Conservation (phyloP, 2,113 vertebrate species). For the Cephalopholis sonnerati region DNA sequence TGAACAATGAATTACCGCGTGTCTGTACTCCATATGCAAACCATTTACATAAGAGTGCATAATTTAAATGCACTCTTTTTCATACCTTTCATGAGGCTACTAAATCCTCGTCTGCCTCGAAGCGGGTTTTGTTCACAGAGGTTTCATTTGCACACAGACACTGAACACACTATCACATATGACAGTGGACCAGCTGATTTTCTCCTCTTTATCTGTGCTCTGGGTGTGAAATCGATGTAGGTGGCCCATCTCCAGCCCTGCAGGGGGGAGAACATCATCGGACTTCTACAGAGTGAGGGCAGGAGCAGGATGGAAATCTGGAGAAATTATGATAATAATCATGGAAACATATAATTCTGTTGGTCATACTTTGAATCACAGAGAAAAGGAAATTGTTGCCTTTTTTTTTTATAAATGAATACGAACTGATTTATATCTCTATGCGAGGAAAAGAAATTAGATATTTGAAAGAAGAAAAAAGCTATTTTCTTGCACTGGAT, state of each 20-base stretch:
- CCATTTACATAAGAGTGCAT: conserved; percentile 71
- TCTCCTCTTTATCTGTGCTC: conserved; percentile 51
- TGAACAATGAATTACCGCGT: conserved; percentile 62
- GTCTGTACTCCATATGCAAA: conserved; percentile 69
- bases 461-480: conserved; percentile 4
- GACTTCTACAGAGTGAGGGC: conserved; percentile 20
- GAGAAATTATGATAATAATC: conserved; percentile 57
- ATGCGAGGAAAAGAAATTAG: background rate
- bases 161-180: conserved; percentile 4
- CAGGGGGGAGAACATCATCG: conserved; percentile 21
- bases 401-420: conserved; percentile 19
- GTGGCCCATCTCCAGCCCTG: conserved; percentile 66
- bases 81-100: background rate
- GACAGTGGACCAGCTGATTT: conserved; percentile 53
- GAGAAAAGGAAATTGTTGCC: conserved; percentile 20
- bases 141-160: conserved; percentile 22
- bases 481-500: conserved; percentile 2
- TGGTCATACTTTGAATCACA: conserved; percentile 47
- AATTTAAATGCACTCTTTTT: conserved; percentile 54
- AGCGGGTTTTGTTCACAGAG: conserved; percentile 9
- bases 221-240: conserved; percentile 78
- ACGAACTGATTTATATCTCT: conserved; percentile 23
- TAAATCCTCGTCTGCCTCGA: conserved; percentile 29
- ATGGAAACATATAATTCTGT: conserved; percentile 33
- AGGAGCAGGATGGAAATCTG: conserved; percentile 41